Conservation (phyloP, 2,797 vertebrate species). For the Adrianichthys oophorus region DNA sequence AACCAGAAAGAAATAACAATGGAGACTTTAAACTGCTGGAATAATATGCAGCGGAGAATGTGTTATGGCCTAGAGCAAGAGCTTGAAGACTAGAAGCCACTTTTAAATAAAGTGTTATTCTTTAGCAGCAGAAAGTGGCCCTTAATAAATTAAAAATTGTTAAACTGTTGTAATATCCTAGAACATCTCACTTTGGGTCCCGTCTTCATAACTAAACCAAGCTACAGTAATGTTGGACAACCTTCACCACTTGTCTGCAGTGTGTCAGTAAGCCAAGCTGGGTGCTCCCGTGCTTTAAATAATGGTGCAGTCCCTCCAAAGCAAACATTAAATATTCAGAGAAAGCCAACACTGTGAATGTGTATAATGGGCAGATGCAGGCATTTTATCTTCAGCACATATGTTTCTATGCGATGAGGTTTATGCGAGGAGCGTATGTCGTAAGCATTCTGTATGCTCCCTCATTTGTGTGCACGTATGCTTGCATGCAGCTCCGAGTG, state of each 20-base stretch:
- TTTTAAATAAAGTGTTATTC: constrained; percentile 17
- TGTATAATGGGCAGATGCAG: constrained; percentile 72
- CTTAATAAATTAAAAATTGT: constrained; percentile 32
- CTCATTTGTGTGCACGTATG: constrained; percentile 45
- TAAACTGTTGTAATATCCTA: constrained; percentile 27
- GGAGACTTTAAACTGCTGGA: constrained; percentile 15
- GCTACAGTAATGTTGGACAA: constrained; percentile 37
- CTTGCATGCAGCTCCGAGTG: constrained; percentile 22
- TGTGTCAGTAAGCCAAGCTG: constrained; percentile 55
- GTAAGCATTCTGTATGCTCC: constrained; percentile 34
- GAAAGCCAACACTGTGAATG: constrained; percentile 69
- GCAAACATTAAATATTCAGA: constrained; percentile 78
- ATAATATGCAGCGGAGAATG: constrained; percentile 11
- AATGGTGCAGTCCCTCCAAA: constrained; percentile 76
- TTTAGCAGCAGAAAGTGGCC: constrained; percentile 7
- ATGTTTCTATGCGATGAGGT: constrained; percentile 27
- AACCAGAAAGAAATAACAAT: not conserved
- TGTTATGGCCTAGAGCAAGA: constrained; percentile 23
- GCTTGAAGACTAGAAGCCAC: constrained; percentile 18
- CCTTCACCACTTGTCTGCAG: constrained; percentile 52
- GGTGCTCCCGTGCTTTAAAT: constrained; percentile 58
- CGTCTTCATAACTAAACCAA: constrained; percentile 27
- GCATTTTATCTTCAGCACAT: constrained; percentile 51
- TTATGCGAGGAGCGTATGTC: constrained; percentile 41
- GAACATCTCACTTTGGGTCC: constrained; percentile 15